Base-by-base conservation (phyloP, 2,113 vertebrate genomes). In the Spea multiplicata region DNA sequence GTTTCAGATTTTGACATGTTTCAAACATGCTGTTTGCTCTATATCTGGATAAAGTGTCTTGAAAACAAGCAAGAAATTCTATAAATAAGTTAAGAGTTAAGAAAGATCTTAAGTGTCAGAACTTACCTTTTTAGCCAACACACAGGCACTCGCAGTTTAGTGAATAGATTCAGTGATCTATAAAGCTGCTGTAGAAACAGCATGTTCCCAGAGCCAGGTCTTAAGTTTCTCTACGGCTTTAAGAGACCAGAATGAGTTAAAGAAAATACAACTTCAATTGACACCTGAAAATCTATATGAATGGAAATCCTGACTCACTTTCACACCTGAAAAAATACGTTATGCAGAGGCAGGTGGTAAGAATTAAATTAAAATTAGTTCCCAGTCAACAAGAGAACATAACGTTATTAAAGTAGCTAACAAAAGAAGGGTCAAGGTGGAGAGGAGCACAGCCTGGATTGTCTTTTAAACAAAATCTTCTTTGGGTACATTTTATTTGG, bases 31-130 rank as follows among this genome's bases (percentile, higher is more conserved):
- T 68, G 71, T 73, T 68, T 74, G 44, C 14, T 68, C 8, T 46
- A 74, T 71, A 80, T 80, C 78, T 80, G 78, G 71, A 61, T 59
- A 48, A 80, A 53, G 71, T 80, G 78, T 80, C 66, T 80, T 12
- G 14, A 47, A 47, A 44, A 67, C 70, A 57, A 48, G 7, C 13
- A 62, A 73, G 52, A 80, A 49, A 61, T 72, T 8, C 52, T 73
- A 50, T 71, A 47, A 71, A 12, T 30, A 30, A 71, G 57, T 50
- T 12, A 73, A 44, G 45, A 68, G 78, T 79, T 44, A 66, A 57
- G 46, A 8, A n/a, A n/a, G 62, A 73, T n/a, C n/a, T n/a, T n/a
- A n/a, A n/a, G n/a, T n/a, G n/a, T n/a, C n/a, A n/a, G n/a, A n/a
- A n/a, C n/a, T n/a, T n/a, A n/a, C 30, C 30, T 30, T 30, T 30